phyloP scores from a whole-genome alignment of 1,140 invertebrate species.

The Tyrophagus putrescentiae region DNA sequence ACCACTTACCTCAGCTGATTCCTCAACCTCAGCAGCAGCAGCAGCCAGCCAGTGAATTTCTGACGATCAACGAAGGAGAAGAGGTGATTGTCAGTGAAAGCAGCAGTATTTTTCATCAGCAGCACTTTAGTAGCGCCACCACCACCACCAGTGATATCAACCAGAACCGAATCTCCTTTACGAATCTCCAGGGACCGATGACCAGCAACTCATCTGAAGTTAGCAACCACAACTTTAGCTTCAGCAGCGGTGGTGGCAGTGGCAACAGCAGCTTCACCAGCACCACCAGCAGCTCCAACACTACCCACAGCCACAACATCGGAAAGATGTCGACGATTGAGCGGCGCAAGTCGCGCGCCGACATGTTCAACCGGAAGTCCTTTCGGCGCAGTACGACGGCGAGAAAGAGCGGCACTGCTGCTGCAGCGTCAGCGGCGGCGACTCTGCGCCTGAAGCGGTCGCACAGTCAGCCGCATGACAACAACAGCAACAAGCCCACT shows the following conservation, averaged over 20 bases:
- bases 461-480: slow-evolving; percentile 1
- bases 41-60: no score
- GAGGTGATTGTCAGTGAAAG: slow-evolving; percentile 9
- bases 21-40: background rate
- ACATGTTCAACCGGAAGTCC: slow-evolving; percentile 8
- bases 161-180: slow-evolving; percentile 10
- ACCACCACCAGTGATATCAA: no score
- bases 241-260: background rate
- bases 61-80: no score
- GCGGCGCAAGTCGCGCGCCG: background rate
- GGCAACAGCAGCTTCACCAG: no score
- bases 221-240: background rate
- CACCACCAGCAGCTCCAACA: no score
- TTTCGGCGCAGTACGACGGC: background rate
- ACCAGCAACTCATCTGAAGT: no score
- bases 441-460: slow-evolving; percentile 14
- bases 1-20: background rate
- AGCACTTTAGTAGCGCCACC: no score
- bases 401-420: background rate
- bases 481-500: background rate
- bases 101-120: no score
- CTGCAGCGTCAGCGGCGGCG: background rate
- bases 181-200: no score
- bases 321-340: background rate
- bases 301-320: no score